Conservation (phyloP, 1,140 invertebrate genomes). For the Philopotamus ludificatus region DNA sequence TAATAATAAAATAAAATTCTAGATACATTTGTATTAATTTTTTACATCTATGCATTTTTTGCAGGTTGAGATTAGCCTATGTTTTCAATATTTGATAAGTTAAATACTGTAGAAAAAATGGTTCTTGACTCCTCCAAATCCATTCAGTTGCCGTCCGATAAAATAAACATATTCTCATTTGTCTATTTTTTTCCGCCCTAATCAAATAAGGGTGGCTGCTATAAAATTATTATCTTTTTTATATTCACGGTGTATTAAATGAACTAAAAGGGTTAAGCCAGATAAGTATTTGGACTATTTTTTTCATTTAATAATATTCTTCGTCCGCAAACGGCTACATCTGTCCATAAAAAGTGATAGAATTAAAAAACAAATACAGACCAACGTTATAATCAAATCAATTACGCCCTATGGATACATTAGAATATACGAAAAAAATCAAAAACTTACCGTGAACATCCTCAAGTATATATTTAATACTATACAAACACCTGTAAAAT, state of each 20-base stretch:
- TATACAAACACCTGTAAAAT: too few relatives aligned
- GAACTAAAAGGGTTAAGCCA: conserved; percentile 38
- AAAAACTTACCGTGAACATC: not conserved
- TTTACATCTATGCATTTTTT: too few relatives aligned
- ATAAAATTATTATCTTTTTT: conserved; percentile 31
- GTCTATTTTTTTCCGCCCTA: conserved; percentile 33
- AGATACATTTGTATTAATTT: too few relatives aligned
- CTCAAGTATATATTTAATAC: not conserved
- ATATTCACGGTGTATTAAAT: conserved; percentile 25
- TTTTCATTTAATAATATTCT: conserved; percentile 3
- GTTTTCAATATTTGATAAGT: too few relatives aligned
- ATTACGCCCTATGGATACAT: conserved; percentile 4
- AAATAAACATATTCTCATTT: conserved; percentile 24
- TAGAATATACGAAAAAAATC: not conserved
- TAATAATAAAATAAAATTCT: too few relatives aligned
- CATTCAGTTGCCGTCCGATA: conserved; percentile 1
- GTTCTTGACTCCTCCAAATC: too few relatives aligned
- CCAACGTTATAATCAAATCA: conserved; percentile 19
- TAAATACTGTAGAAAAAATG: too few relatives aligned
- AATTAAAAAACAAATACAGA: conserved; percentile 14
- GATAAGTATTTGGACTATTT: conserved; percentile 28
- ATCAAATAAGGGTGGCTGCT: conserved; percentile 39
- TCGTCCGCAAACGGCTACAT: conserved; percentile 1
- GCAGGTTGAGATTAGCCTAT: too few relatives aligned
- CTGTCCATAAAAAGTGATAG: conserved; percentile 13